Evolutionary conservation across 2,113 vertebrate species (phyloP).

Genomic region (Maccullochella peelii): DNA sequence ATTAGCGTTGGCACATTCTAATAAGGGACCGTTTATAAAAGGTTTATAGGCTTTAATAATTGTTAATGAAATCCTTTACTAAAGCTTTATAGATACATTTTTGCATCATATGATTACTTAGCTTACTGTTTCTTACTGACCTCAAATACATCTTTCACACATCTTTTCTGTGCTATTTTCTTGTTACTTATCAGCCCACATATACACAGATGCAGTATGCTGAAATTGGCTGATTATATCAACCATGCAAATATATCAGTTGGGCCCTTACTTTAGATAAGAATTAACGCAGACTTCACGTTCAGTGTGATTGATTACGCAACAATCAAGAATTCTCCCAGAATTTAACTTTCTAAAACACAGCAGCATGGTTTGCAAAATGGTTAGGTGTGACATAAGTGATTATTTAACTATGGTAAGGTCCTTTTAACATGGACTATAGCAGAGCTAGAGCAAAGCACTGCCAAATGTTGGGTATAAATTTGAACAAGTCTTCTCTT

Average conservation of each 20-base stretch:
- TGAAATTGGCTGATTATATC: neutral
- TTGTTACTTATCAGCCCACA: neutral
- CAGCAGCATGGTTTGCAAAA: neutral
- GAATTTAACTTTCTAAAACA: neutral
- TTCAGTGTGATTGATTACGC: neutral
- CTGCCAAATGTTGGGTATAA: neutral
- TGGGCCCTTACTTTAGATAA: neutral
- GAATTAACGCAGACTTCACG: neutral
- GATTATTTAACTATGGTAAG: neutral
- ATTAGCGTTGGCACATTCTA: too few relatives aligned
- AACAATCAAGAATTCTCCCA: too few relatives aligned
- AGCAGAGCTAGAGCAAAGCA: neutral
- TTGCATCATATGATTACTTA: neutral
- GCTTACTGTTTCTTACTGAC: neutral
- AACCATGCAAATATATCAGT: neutral
- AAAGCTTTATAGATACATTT: too few relatives aligned
- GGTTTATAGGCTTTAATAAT: too few relatives aligned
- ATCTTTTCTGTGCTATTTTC: neutral
- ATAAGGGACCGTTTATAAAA: too few relatives aligned
- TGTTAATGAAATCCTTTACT: too few relatives aligned
- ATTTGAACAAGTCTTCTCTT: constrained; percentile 10
- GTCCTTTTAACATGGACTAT: neutral
- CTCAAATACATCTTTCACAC: neutral
- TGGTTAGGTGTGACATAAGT: neutral
- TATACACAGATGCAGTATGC: neutral